phyloP scores from a whole-genome alignment of 2,888 invertebrate genomes.

The Linnaemya vulpina region DNA sequence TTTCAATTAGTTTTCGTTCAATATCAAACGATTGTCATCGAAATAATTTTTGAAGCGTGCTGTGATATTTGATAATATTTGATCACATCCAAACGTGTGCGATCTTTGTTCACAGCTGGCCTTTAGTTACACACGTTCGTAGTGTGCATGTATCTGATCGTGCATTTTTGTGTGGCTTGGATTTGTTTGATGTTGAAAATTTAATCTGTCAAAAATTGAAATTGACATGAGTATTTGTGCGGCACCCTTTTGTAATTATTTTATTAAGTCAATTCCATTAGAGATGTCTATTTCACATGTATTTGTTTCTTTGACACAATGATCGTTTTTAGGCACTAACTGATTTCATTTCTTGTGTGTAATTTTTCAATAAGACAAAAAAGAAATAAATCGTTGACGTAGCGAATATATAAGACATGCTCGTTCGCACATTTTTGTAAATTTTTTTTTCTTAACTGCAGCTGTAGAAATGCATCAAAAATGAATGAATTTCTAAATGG shows the following conservation, averaged over 20 bases:
- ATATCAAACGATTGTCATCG: constrained; percentile 51
- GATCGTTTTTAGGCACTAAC: neutral
- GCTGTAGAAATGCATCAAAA: too few relatives aligned
- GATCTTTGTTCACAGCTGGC: constrained; percentile 32
- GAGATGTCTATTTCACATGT: neutral
- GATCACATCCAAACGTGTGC: constrained; percentile 1
- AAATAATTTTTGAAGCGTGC: constrained; percentile 45
- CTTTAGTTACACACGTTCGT: neutral
- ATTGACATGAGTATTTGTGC: constrained; percentile 38
- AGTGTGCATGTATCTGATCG: too few relatives aligned
- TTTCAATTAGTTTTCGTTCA: constrained; percentile 37
- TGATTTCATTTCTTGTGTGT: neutral
- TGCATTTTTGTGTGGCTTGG: neutral
- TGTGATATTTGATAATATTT: constrained; percentile 3
- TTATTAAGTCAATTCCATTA: constrained; percentile 11
- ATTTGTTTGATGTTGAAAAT: constrained; percentile 34
- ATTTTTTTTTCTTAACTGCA: too few relatives aligned
- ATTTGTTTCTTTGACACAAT: constrained; percentile 32
- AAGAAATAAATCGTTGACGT: neutral
- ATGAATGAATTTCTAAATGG: too few relatives aligned
- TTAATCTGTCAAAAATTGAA: constrained; percentile 56
- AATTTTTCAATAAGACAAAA: neutral
- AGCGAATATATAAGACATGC: neutral
- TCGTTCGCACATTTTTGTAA: neutral
- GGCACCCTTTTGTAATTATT: constrained; percentile 1